Conservation (phyloP, 92 coral and sea anemone species). For the Metridium senile region DNA sequence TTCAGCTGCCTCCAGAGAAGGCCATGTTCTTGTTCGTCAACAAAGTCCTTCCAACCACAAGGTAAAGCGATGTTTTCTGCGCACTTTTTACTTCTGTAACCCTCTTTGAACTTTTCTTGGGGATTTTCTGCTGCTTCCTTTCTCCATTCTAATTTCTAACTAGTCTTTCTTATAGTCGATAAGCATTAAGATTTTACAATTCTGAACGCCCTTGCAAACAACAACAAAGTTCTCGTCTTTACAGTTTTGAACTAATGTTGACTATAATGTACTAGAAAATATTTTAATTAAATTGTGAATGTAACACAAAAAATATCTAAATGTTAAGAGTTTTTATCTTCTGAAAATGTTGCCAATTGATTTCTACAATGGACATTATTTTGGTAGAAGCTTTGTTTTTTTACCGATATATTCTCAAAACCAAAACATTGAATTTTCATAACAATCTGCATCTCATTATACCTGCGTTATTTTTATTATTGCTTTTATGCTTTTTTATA, state of each 20-base stretch:
- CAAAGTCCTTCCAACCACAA: conserved; percentile 97
- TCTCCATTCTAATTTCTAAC: background rate
- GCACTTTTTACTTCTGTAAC: background rate
- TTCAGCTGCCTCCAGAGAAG: conserved; percentile 98
- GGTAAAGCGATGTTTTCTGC: conserved; percentile 43
- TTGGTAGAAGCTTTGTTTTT: conserved; percentile 11
- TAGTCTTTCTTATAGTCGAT: background rate
- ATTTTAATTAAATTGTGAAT: too few relatives aligned
- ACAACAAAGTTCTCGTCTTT: background rate
- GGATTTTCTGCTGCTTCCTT: background rate
- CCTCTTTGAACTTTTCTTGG: too few relatives aligned
- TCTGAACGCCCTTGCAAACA: conserved; percentile 3
- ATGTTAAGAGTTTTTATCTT: background rate
- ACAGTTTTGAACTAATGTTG: background rate
- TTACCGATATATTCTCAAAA: background rate
- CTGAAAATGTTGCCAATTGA: background rate
- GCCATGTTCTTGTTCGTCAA: conserved; percentile 99
- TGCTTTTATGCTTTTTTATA: background rate
- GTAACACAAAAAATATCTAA: too few relatives aligned
- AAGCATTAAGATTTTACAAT: background rate
- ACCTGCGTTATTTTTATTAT: background rate
- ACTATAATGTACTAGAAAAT: too few relatives aligned
- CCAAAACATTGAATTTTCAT: conserved; percentile 4
- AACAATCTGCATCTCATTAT: background rate
- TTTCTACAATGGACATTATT: conserved; percentile 4